Base-by-base conservation (phyloP, 1,140 invertebrate genomes). In the Pseudomyrmex dendroicus region DNA sequence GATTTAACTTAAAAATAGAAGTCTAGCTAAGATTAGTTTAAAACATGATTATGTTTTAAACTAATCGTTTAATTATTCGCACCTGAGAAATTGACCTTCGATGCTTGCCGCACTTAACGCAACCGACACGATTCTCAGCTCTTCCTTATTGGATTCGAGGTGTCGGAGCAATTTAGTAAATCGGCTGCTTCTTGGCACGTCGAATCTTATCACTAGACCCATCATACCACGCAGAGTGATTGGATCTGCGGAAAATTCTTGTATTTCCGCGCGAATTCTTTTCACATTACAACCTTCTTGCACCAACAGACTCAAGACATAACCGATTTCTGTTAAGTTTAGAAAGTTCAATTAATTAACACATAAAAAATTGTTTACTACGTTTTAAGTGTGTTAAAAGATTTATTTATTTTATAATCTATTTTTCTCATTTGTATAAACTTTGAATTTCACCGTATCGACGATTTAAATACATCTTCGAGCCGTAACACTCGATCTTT, bases 401-500 rank as follows among this genome's bases (percentile, higher is more conserved):
- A 35, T 35, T 70, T 8, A 54, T 56, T 12, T 54, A 56, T 17
- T 10, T 72, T 13, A n/a, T 52, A 52, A 10, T 12, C 50, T 52
- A 13, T 35, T 1, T 35, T 35, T 35, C 5, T 35, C 35, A 35
- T 35, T 35, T 35, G 4, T 35, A 0, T 35, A 35, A 35, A 35
- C 13, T 66, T 12, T 54, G 10, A 54, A 48, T 70, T 67, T 77
- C 72, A 84, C 87, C 82, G 57, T 86, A 90, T 82, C 88, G 82
- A 64, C 74, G 76, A 83, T 96, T 96, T 15, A 96, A 83, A 87
- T 96, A 95, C 80, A 96, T 95, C 35, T 94, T 92, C 1, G 95
- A 94, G 10, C 96, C 96, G n/a, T 96, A 90, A 86, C 96, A 96
- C 22, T 94, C 92, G 77, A 96, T 94, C 66, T 91, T 89, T 5